Evolutionary conservation across 1,140 invertebrate species (phyloP), one percentile per base, ranked within the genome.

Genomic region (Oryzaephilus surinamensis): DNA sequence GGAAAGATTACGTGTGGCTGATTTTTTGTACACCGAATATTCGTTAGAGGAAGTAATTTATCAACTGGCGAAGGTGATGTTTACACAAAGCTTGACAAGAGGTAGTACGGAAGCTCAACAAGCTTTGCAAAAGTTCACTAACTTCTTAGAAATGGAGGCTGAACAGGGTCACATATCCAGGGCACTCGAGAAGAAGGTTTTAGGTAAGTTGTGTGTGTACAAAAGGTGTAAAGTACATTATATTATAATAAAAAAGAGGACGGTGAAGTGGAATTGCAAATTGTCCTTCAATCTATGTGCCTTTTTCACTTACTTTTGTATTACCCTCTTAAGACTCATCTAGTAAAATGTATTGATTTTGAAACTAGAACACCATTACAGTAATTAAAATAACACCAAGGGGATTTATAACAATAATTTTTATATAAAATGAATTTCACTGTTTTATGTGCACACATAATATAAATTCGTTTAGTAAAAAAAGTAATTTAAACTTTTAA

Each of bases 41-140:
- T 77, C 77, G 6, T 58, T 83, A 18, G 78, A 83, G 59, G 79
- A 82, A 57, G 74, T 84, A 1, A 78, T 83, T 33, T 83, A 83
- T 55, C 79, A 82, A 46, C 60, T 83, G 7, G 79, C 78, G 23
- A 81, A 81, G 66, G 75, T 81, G 46, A 79, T 83, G 74, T 83
- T 84, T 57, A 68, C 74, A 0, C 77, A 81, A 52, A 77, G 76
- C 2, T 57, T 81, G 21, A 65, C 71, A 2, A 68, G 71, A 42
- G 78, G 77, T 14, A 74, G 72, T 13, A 64, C 69, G 21, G 71
- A 78, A 47, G 76, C 79, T 3, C 78, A 81, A 55, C 66, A 72
- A 28, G 73, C 77, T 28, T 58, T 81, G 17, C 71, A 79, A 47
- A 74, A 77, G 40, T 74, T 84, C 54, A 79, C 79, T 26, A 65